phyloP scores from a whole-genome alignment of 2,888 invertebrate genomes.

The Sepioteuthis lessoniana region DNA sequence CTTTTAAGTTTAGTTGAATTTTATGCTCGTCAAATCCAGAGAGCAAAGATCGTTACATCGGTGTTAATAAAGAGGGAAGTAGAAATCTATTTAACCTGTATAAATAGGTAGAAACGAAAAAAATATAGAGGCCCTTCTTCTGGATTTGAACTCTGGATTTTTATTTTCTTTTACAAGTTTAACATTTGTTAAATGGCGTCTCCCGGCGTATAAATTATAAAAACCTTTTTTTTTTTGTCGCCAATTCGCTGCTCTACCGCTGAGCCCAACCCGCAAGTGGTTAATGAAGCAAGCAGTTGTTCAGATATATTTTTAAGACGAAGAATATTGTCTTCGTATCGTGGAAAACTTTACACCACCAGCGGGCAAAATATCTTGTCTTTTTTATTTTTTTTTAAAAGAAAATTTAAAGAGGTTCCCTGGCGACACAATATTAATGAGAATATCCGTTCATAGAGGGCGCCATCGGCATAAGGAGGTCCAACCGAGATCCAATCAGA shows the following conservation, averaged over 20 bases:
- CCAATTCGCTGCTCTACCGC: neutral
- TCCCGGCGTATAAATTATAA: neutral
- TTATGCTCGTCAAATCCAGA: too few relatives aligned
- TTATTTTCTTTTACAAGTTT: neutral
- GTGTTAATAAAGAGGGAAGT: too few relatives aligned
- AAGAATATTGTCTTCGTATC: neutral
- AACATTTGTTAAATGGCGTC: neutral
- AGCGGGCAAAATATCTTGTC: neutral
- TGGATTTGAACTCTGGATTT: too few relatives aligned
- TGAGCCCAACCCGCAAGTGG: neutral
- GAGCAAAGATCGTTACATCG: too few relatives aligned
- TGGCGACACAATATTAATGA: conserved; percentile 13
- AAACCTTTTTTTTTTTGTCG: neutral
- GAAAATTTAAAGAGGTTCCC: neutral
- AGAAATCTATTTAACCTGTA: too few relatives aligned
- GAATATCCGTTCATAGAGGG: neutral
- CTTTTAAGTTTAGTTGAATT: too few relatives aligned
- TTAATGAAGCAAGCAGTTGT: neutral
- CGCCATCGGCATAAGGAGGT: neutral
- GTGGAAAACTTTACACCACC: neutral
- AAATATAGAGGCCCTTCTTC: too few relatives aligned
- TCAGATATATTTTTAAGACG: neutral
- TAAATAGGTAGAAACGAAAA: too few relatives aligned
- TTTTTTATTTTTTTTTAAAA: too few relatives aligned
- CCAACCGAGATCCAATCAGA: neutral